These are phyloP conservation scores for Eilema griseolum DNA, from an alignment of 2,888 invertebrate genomes.

Conservation along the genomic window DNA sequence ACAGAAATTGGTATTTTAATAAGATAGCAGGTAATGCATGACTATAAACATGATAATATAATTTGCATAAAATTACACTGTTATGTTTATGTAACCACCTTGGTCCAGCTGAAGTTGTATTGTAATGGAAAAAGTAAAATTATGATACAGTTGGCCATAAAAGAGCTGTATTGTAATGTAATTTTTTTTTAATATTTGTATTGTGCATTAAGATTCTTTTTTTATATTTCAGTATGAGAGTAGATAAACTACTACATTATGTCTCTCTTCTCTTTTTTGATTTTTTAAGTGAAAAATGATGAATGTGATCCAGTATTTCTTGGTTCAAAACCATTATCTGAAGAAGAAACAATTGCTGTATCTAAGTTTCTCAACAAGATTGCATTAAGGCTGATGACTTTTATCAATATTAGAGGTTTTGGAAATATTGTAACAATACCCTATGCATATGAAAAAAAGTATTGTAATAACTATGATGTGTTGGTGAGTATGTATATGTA, in stretches of 20 bases:
- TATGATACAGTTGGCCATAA: too few relatives aligned
- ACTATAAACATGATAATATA: background rate
- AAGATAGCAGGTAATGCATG: slow-evolving; percentile 26
- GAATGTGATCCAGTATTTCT: slow-evolving; percentile 68
- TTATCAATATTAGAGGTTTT: slow-evolving; percentile 74
- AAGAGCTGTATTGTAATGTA: too few relatives aligned
- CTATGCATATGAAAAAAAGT: slow-evolving; percentile 56
- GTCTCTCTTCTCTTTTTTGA: background rate
- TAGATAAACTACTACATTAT: too few relatives aligned
- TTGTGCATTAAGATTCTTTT: too few relatives aligned
- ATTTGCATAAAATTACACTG: too few relatives aligned
- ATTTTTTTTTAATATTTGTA: too few relatives aligned
- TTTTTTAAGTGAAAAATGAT: slow-evolving; percentile 45
- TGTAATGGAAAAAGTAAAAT: too few relatives aligned
- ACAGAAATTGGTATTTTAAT: slow-evolving; percentile 72
- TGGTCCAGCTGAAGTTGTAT: too few relatives aligned
- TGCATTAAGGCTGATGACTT: slow-evolving; percentile 67
- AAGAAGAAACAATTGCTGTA: slow-evolving; percentile 70
- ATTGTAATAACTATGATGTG: slow-evolving; percentile 68
- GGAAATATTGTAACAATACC: slow-evolving; percentile 71
- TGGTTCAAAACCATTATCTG: slow-evolving; percentile 67
- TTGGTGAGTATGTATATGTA: slow-evolving; percentile 60
- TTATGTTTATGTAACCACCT: too few relatives aligned
- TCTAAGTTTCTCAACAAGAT: slow-evolving; percentile 65
- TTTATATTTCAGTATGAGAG: too few relatives aligned